Evolutionary conservation across 2,113 vertebrate genomes (phyloP).

Genomic region (Catharus bicknelli): DNA sequence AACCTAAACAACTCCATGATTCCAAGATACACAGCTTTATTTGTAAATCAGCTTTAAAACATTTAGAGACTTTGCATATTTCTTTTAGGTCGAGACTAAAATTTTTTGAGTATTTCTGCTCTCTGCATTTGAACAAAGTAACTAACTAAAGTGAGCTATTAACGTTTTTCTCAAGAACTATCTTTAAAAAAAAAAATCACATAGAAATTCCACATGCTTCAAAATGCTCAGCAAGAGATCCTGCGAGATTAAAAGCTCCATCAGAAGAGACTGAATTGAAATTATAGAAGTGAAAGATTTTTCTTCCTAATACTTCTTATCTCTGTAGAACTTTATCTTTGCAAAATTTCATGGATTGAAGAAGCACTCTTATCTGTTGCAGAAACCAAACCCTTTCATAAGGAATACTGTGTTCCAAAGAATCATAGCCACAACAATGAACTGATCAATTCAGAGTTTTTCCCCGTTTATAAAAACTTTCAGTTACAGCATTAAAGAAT

Average conservation of each 20-base stretch:
- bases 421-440: background rate
- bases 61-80: background rate
- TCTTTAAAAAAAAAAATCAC: background rate
- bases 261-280: background rate
- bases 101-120: background rate
- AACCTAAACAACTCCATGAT: background rate
- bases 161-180: background rate
- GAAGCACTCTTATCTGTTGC: background rate
- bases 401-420: background rate
- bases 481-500: background rate
- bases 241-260: constrained; percentile 3
- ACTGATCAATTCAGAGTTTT: background rate
- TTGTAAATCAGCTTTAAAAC: background rate
- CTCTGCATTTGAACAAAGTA: background rate
- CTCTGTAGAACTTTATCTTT: background rate
- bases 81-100: background rate
- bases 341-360: background rate
- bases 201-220: background rate
- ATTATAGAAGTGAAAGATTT: constrained; percentile 27
- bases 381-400: background rate
- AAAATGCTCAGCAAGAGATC: background rate
- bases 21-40: background rate
- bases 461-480: background rate
- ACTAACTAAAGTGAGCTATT: background rate
- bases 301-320: constrained; percentile 2